A percentile compares a stretch with the other conserved stretches of the same genome.
Conservation (phyloP, 2,113 vertebrate species). For the Pterocles burchelli region DNA sequence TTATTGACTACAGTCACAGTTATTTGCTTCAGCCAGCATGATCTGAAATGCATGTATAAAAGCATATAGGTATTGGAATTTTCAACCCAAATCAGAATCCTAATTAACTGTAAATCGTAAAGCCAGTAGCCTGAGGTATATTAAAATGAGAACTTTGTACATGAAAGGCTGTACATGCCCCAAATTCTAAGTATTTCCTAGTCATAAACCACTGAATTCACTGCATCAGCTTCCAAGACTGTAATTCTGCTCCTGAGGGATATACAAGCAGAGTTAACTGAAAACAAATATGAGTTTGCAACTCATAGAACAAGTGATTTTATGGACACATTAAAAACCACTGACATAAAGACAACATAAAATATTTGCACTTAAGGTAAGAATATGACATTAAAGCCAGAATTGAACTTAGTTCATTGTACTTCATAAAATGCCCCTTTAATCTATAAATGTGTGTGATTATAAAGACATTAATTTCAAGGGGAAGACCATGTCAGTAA, state of each 20-base stretch:
- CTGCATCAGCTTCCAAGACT: conserved; percentile 72
- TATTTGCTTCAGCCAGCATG: conserved; percentile 77
- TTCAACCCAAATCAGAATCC: conserved; percentile 81
- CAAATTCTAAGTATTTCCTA: conserved; percentile 77
- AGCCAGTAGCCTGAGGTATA: conserved; percentile 78
- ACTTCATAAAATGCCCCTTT: conserved; percentile 64
- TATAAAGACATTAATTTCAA: conserved; percentile 64
- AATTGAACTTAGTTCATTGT: conserved; percentile 57
- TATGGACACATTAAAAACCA: conserved; percentile 60
- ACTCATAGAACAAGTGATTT: conserved; percentile 66
- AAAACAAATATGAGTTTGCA: conserved; percentile 74
- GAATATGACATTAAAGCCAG: conserved; percentile 58
- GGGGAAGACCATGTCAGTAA: conserved; percentile 45
- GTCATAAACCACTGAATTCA: conserved; percentile 73
- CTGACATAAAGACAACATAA: conserved; percentile 58
- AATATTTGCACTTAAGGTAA: conserved; percentile 67
- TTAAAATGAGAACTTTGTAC: conserved; percentile 85
- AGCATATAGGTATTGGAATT: conserved; percentile 73
- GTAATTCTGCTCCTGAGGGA: conserved; percentile 74
- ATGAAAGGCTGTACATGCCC: conserved; percentile 79
- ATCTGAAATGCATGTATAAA: conserved; percentile 78
- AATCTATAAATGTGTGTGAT: conserved; percentile 68
- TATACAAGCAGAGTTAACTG: conserved; percentile 71
- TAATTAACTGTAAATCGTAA: conserved; percentile 82
- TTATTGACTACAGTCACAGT: conserved; percentile 76